phyloP scores from a whole-genome alignment of 2,888 invertebrate species.

The Dicyrtoma fusca region DNA sequence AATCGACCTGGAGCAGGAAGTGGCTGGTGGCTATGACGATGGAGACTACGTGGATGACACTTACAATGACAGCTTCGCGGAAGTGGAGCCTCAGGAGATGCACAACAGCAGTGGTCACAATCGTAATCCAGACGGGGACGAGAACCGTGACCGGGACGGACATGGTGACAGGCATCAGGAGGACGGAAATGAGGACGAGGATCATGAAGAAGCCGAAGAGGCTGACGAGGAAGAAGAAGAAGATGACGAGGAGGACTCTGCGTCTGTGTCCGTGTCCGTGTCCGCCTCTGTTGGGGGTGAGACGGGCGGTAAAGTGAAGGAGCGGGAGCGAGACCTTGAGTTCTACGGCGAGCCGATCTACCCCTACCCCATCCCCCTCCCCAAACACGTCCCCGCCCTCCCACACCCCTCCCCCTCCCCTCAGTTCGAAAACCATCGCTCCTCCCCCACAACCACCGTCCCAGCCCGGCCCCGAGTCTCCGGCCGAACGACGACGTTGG shows the following conservation, averaged over 20 bases:
- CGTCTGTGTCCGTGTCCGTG: too few species aligned
- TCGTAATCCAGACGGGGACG: not conserved
- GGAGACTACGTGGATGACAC: not conserved
- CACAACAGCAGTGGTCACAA: not conserved
- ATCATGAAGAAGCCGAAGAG: conserved; percentile 17
- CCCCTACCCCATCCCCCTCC: conserved; percentile 24
- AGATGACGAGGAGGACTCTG: not conserved
- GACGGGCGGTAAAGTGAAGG: too few species aligned
- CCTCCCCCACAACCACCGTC: not conserved
- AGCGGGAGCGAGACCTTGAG: conserved; percentile 15
- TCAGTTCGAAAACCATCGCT: not conserved
- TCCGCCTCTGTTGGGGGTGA: too few species aligned
- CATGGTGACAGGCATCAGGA: too few species aligned
- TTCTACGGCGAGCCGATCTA: conserved; percentile 24
- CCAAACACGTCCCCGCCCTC: not conserved
- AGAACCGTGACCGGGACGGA: not conserved
- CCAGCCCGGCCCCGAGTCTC: conserved; percentile 7
- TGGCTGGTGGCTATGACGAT: not conserved
- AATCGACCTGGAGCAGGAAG: not conserved
- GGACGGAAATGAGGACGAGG: conserved; percentile 16
- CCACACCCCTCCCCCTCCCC: not conserved
- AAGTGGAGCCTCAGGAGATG: not conserved
- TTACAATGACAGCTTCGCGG: not conserved
- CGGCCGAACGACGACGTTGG: conserved; percentile 16
- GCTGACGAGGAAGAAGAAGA: conserved; percentile 21